A percentile compares a stretch with the other conserved stretches of the same genome.
These are phyloP conservation scores for Gnathonemus longibarbis DNA, from an alignment of 2,113 vertebrate species.

Conservation along the genomic window DNA sequence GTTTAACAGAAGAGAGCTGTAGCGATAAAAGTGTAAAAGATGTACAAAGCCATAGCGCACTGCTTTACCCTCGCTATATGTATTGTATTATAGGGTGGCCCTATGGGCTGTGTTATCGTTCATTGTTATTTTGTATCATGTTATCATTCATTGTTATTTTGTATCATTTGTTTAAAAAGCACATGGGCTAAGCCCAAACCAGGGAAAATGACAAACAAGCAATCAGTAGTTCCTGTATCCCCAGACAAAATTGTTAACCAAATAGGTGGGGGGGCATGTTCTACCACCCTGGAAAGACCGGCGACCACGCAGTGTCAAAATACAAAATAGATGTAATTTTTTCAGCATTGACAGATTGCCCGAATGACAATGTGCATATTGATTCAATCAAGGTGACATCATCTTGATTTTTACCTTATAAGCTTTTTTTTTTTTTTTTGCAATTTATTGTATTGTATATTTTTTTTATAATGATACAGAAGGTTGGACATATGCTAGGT, in stretches of 20 bases:
- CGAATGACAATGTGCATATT: neutral
- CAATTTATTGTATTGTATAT: neutral
- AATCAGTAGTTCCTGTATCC: conserved; percentile 21
- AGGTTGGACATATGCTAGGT: neutral
- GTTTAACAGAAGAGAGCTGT: neutral
- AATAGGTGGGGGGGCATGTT: neutral
- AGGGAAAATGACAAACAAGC: conserved; percentile 36
- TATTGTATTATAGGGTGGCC: conserved; percentile 54
- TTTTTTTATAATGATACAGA: neutral
- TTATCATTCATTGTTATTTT: conserved; percentile 36
- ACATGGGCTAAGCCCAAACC: conserved; percentile 34
- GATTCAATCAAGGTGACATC: neutral
- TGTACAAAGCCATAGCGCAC: conserved; percentile 58
- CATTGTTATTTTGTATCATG: conserved; percentile 40
- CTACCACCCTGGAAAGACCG: neutral
- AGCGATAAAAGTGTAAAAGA: conserved; percentile 49
- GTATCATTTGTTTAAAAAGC: conserved; percentile 36
- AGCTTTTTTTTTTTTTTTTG: neutral
- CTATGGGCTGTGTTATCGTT: conserved; percentile 26
- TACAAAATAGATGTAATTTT: neutral
- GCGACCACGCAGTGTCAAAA: neutral
- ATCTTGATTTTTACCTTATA: neutral
- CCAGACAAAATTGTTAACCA: neutral
- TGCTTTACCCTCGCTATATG: conserved; percentile 47
- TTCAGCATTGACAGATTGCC: too few relatives aligned